These are phyloP conservation scores for Chascanopsetta lugubris DNA, from an alignment of 2,113 vertebrate species.

Conservation along the genomic window DNA sequence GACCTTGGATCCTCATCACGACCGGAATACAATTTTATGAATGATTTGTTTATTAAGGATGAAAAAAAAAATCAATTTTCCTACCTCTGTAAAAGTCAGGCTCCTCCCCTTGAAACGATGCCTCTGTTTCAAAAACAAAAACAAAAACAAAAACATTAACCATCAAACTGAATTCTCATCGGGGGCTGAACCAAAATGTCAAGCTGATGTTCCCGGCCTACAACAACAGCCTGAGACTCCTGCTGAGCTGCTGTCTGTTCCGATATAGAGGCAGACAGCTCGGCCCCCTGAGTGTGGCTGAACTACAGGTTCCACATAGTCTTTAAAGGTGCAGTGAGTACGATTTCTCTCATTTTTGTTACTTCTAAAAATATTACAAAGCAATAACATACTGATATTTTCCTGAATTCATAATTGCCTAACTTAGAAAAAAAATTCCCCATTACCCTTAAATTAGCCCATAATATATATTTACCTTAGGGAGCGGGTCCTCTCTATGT, in stretches of 20 bases:
- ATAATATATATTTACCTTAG: too few relatives aligned
- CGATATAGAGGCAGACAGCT: slow-evolving; percentile 24
- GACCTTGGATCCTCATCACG: neutral
- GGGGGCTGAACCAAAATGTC: slow-evolving; percentile 51
- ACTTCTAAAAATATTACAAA: too few relatives aligned
- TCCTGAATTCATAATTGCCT: too few relatives aligned
- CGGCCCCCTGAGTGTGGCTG: neutral
- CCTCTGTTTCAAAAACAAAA: slow-evolving; percentile 66
- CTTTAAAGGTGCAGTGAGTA: too few relatives aligned
- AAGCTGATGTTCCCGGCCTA: slow-evolving; percentile 42
- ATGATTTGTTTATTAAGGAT: neutral
- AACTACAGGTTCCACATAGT: neutral
- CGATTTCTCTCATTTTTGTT: too few relatives aligned
- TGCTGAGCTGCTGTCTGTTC: slow-evolving; percentile 45
- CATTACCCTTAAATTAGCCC: too few relatives aligned
- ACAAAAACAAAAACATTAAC: slow-evolving; percentile 22
- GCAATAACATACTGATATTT: too few relatives aligned
- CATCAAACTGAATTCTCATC: slow-evolving; percentile 31
- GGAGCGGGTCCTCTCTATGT: too few relatives aligned
- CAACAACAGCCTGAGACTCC: slow-evolving; percentile 11
- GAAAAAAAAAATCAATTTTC: neutral
- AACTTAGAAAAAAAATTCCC: too few relatives aligned
- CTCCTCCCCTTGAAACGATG: slow-evolving; percentile 51
- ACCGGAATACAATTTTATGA: neutral
- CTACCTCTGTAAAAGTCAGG: slow-evolving; percentile 75